These are phyloP conservation scores for Cliona cf. orientalis DNA, from an alignment of 37 sponge, comb jelly and placozoan species.

Conservation along the genomic window DNA sequence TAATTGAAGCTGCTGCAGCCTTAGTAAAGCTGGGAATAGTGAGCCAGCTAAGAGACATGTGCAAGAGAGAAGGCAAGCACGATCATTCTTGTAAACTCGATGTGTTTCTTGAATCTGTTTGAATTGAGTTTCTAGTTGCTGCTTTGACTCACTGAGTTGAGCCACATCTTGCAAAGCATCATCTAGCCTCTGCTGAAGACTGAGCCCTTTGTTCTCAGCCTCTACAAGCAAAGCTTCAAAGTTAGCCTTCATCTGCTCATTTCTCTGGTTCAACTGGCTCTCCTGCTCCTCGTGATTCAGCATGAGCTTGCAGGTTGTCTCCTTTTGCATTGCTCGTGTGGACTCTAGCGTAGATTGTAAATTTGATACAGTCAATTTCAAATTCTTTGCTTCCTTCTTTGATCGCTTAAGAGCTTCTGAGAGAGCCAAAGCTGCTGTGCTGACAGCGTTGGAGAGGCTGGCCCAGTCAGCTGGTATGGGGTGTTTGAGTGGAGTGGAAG, in stretches of 20 bases:
- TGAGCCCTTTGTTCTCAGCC: not conserved
- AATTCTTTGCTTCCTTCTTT: not conserved
- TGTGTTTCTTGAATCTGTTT: constrained; percentile 1
- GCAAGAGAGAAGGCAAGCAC: constrained; percentile 40
- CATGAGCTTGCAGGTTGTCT: not conserved
- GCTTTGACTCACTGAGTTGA: not conserved
- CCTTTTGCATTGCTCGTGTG: constrained; percentile 4
- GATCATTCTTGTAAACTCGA: constrained; percentile 21
- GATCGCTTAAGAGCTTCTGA: not conserved
- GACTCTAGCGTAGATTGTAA: constrained; percentile 8
- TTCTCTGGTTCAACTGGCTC: not conserved
- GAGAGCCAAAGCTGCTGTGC: not conserved
- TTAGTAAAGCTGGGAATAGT: constrained; percentile 1
- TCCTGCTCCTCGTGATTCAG: not conserved
- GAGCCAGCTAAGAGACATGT: constrained; percentile 28
- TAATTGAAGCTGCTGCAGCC: constrained; percentile 9
- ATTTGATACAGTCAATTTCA: not conserved
- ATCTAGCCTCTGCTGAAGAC: not conserved
- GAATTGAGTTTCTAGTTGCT: not conserved
- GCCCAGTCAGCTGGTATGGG: no score
- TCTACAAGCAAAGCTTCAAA: constrained; percentile 13
- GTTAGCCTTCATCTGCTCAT: not conserved
- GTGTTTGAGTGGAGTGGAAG: no score
- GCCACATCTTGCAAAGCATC: not conserved
- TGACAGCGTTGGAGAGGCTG: not conserved